These are phyloP conservation scores for Nezara viridula DNA, from an alignment of 2,888 invertebrate genomes.

Conservation along the genomic window DNA sequence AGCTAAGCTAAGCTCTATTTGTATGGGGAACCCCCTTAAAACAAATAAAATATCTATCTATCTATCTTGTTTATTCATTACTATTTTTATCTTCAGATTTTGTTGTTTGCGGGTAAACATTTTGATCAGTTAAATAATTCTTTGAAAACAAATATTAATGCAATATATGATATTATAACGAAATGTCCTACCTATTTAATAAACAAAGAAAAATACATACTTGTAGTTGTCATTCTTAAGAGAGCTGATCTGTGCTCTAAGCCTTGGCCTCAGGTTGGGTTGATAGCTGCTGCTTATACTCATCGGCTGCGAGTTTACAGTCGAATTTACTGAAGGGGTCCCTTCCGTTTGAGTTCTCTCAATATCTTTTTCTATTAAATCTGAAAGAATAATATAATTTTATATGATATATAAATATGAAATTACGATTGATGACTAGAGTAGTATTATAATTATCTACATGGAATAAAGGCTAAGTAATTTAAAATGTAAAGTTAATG, in stretches of 20 bases:
- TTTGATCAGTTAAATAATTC: too few relatives aligned
- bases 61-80: too few relatives aligned
- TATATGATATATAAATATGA: not conserved
- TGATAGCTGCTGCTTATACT: conserved; percentile 59
- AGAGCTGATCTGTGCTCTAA: conserved; percentile 57
- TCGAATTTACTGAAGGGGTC: conserved; percentile 59
- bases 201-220: conserved; percentile 46
- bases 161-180: too few relatives aligned
- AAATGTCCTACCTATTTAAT: not conserved
- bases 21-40: too few relatives aligned
- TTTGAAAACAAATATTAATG: too few relatives aligned
- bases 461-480: too few relatives aligned
- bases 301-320: conserved; percentile 61
- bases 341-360: conserved; percentile 43
- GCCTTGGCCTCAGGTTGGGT: conserved; percentile 39
- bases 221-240: conserved; percentile 61
- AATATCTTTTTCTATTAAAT: conserved; percentile 2
- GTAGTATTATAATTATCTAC: not conserved
- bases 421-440: not conserved
- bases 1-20: too few relatives aligned
- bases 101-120: too few relatives aligned
- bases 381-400: not conserved
- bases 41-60: too few relatives aligned
- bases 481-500: too few relatives aligned
- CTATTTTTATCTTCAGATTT: too few relatives aligned